A percentile compares a stretch with the other conserved stretches of the same genome.
These are phyloP conservation scores for Copsychus sechellarum DNA, from an alignment of 2,113 vertebrate genomes.

Conservation along the genomic window DNA sequence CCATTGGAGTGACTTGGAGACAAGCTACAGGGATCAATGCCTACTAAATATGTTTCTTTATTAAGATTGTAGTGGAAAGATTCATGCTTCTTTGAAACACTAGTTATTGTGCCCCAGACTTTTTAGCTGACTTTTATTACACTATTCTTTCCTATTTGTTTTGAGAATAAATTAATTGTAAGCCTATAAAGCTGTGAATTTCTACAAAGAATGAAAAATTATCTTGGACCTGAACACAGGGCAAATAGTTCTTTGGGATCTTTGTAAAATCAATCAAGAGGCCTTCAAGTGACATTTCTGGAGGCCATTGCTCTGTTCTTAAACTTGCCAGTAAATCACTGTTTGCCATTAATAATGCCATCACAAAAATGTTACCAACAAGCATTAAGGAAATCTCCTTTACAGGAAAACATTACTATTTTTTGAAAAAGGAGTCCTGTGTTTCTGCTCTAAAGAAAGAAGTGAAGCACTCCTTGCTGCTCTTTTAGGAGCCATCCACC, in stretches of 20 bases:
- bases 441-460: not conserved
- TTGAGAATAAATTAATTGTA: not conserved
- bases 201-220: not conserved
- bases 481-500: not conserved
- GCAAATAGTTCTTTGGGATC: not conserved
- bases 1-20: not conserved
- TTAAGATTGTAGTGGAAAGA: not conserved
- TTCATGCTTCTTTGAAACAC: not conserved
- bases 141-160: not conserved
- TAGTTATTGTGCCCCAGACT: not conserved
- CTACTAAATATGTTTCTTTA: not conserved
- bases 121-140: not conserved
- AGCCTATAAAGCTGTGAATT: not conserved
- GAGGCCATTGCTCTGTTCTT: slow-evolving; percentile 29
- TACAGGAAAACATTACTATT: not conserved
- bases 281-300: slow-evolving; percentile 40
- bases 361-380: not conserved
- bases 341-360: not conserved
- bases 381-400: not conserved
- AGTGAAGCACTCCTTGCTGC: not conserved
- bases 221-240: not conserved
- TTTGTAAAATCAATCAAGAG: slow-evolving; percentile 15
- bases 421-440: not conserved
- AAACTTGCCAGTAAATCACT: slow-evolving; percentile 16
- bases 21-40: not conserved